These are phyloP conservation scores for Synergus umbraculus DNA, from an alignment of 2,888 invertebrate species.

Conservation along the genomic window DNA sequence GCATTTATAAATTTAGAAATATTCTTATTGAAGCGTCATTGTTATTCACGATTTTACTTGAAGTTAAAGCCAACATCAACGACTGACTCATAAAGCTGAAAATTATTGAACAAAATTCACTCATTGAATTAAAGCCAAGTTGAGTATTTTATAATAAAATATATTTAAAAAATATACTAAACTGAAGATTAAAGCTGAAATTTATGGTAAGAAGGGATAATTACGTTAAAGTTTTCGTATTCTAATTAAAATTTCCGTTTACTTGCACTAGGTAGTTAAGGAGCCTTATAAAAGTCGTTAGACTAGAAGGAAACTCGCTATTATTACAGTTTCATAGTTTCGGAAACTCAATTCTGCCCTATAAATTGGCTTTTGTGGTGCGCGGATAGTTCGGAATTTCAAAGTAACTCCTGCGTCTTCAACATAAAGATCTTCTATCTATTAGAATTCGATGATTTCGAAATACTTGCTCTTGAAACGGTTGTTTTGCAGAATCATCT, in stretches of 20 bases:
- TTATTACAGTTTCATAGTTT: constrained; percentile 38
- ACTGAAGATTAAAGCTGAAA: background rate
- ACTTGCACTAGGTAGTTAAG: background rate
- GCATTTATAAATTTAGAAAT: too few species aligned
- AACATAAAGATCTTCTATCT: background rate
- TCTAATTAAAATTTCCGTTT: background rate
- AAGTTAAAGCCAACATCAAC: constrained; percentile 16
- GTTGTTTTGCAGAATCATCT: background rate
- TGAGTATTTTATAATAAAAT: background rate
- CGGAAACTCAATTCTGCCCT: constrained; percentile 14
- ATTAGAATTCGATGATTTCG: constrained; percentile 20
- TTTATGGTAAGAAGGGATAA: too few species aligned
- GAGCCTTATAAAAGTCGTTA: background rate
- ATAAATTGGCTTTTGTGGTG: constrained; percentile 21
- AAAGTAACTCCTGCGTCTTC: constrained; percentile 3
- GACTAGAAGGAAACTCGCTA: constrained; percentile 27
- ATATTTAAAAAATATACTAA: background rate
- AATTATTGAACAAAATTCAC: constrained; percentile 10
- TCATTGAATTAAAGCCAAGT: constrained; percentile 9
- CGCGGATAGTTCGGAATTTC: constrained; percentile 14
- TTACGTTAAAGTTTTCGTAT: background rate
- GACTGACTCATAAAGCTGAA: constrained; percentile 7
- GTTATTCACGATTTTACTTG: constrained; percentile 14
- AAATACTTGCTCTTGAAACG: background rate
- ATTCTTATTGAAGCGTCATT: background rate